Conservation (phyloP, 2,113 vertebrate genomes). For the Xyrauchen texanus region DNA sequence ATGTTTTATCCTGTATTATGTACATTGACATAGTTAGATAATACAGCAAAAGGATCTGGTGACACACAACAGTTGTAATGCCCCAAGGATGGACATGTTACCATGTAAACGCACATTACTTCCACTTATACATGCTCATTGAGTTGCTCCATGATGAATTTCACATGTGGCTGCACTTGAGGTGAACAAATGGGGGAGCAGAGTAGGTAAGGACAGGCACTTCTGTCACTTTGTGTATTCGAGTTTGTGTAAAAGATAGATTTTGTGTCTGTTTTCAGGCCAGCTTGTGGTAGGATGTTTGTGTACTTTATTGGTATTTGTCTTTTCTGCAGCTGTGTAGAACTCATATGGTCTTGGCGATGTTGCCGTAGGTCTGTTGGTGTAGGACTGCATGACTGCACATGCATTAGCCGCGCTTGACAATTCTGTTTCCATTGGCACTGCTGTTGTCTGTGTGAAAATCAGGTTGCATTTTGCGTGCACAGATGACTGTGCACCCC, state of each 20-base stretch:
- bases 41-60: too few species aligned
- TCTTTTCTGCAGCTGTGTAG: constrained; percentile 10
- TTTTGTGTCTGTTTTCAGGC: too few species aligned
- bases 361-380: neutral
- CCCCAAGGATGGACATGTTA: too few species aligned
- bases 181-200: too few species aligned
- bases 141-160: constrained; percentile 31
- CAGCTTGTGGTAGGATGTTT: too few species aligned
- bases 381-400: constrained; percentile 12
- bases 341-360: neutral
- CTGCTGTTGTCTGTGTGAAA: too few species aligned
- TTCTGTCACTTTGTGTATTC: neutral
- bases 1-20: too few species aligned
- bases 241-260: neutral
- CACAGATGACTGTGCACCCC: constrained; percentile 47
- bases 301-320: neutral
- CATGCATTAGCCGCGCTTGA: neutral
- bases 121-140: neutral
- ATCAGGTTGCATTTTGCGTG: too few species aligned
- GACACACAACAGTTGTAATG: too few species aligned
- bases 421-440: neutral
- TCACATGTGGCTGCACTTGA: constrained; percentile 30
- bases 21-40: too few species aligned
- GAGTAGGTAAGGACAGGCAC: neutral
- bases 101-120: too few species aligned